Base-by-base conservation (phyloP, 2,113 vertebrate species). In the Tenebrosternarchus preto region DNA sequence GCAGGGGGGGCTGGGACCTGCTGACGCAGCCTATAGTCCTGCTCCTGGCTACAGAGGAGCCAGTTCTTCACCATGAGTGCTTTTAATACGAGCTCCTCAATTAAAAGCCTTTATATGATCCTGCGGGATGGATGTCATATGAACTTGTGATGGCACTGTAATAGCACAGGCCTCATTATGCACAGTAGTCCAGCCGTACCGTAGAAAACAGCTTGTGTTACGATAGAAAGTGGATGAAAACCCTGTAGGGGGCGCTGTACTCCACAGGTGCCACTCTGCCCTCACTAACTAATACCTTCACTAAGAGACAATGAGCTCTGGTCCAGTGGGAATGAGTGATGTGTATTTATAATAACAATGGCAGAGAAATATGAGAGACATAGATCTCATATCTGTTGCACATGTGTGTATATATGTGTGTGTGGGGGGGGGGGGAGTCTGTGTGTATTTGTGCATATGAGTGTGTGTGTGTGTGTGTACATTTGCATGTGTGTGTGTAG, bases 51-150 rank as follows among this genome's bases (percentile, higher is more conserved):
- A n/a, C n/a, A n/a, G n/a, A n/a, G n/a, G n/a, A n/a, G n/a, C n/a
- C n/a, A n/a, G n/a, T n/a, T n/a, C n/a, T n/a, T n/a, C n/a, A n/a
- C n/a, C 43, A 50, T 46, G 5, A 1, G 11, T 46, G 43, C 2
- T 12, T 15, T 50, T 7, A 15, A 50, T 1, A 50, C 11, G 9
- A 50, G 43, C 87, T 85, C 89, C 89, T 86, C 89, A 91, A 92
- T 93, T 92, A 91, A 92, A 91, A 90, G 89, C 68, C 88, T 90
- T 90, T 89, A 89, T 91, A 86, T 88, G 91, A 92, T 92, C 89
- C 87, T 82, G 16, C 74, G 83, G 90, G 90, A 91, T 86, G 88
- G 89, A 92, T 91, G 91, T 90, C 85, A 82, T 89, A 84, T 87
- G 43, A 86, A 89, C 86, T 84, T 80, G 86, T 69, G 84, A 79